Evolutionary conservation across 2,113 vertebrate species (phyloP).

Genomic region (Tyrannus savana): DNA sequence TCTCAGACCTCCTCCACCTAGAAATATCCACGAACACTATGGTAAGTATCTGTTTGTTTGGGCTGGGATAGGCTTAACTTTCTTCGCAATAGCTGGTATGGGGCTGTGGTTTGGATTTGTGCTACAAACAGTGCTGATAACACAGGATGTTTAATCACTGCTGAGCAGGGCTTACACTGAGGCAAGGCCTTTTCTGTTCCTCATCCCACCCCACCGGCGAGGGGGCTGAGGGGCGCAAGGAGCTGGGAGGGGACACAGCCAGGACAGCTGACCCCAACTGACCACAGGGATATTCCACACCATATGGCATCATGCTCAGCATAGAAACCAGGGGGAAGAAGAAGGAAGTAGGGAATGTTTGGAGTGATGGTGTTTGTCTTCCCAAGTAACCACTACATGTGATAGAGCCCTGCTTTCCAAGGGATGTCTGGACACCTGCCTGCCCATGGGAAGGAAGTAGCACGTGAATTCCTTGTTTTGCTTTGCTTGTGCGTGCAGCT

Average conservation of each 20-base stretch:
- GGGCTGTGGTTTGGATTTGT: not conserved
- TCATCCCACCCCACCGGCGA: not conserved
- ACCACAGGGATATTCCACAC: not conserved
- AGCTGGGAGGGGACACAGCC: not conserved
- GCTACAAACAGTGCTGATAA: not conserved
- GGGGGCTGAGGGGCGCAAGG: not conserved
- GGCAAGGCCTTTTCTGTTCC: not conserved
- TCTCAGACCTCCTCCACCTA: not conserved
- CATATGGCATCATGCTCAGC: not conserved
- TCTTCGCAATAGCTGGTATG: not conserved
- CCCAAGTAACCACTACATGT: rapidly evolving
- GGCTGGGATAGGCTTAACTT: not conserved
- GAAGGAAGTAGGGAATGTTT: not conserved
- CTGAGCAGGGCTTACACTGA: not conserved
- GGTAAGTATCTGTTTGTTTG: not conserved
- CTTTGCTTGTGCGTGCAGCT: not conserved
- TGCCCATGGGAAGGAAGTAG: not conserved
- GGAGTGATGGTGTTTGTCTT: not conserved
- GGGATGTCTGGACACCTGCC: not conserved
- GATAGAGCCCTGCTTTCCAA: not conserved
- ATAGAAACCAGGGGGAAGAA: not conserved
- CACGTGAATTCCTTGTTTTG: not conserved
- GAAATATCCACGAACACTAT: not conserved
- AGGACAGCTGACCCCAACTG: not conserved
- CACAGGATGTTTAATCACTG: not conserved